Conservation (phyloP, 1,140 invertebrate species). For the Lepidostoma basale region DNA sequence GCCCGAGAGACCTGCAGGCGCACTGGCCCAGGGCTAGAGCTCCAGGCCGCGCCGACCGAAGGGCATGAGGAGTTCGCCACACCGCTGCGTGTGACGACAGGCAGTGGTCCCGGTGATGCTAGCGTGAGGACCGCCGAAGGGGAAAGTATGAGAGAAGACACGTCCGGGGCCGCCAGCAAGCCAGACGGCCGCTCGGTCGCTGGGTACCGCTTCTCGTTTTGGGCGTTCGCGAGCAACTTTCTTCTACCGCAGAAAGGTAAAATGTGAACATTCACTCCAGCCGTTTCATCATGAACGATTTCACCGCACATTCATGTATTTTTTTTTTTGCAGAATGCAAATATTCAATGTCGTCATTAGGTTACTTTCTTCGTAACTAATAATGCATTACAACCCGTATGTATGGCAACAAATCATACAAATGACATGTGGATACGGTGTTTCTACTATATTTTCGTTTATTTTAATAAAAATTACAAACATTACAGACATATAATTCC, state of each 20-base stretch:
- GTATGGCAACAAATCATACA: too few relatives aligned
- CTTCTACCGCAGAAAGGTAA: constrained; percentile 42
- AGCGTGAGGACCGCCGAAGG: not conserved
- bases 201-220: constrained; percentile 45
- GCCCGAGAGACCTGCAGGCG: not conserved
- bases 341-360: not conserved
- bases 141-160: constrained; percentile 40
- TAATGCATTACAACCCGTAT: too few relatives aligned
- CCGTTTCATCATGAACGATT: constrained; percentile 20
- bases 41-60: not conserved
- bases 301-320: constrained; percentile 19
- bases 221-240: constrained; percentile 44
- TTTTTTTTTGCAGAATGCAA: constrained; percentile 19
- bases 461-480: too few relatives aligned
- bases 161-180: constrained; percentile 35
- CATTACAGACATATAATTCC: too few relatives aligned
- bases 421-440: too few relatives aligned
- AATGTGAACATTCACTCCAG: constrained; percentile 28
- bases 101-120: not conserved
- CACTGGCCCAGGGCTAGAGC: not conserved
- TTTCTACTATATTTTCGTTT: too few relatives aligned
- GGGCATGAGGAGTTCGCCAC: too few relatives aligned
- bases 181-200: constrained; percentile 39
- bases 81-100: too few relatives aligned
- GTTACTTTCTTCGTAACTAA: constrained; percentile 13